phyloP scores from a whole-genome alignment of 2,113 vertebrate genomes.

The Periophthalmodon schlosseri region DNA sequence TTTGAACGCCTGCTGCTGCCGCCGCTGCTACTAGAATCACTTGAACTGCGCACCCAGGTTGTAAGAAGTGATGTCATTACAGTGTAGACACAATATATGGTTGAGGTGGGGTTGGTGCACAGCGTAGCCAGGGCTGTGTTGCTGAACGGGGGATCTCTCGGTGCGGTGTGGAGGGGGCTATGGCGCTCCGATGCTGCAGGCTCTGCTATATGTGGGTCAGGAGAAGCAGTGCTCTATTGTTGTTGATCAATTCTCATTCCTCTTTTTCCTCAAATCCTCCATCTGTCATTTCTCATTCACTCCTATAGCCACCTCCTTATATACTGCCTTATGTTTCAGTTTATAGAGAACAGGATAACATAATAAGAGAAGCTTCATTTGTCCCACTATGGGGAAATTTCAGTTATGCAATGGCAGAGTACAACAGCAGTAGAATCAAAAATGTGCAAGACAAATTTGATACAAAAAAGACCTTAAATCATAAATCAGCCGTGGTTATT shows the following conservation, averaged over 20 bases:
- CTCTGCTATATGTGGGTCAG: slow-evolving; percentile 79
- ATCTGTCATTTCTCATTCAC: slow-evolving; percentile 11
- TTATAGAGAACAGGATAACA: slow-evolving; percentile 2
- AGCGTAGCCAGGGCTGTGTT: slow-evolving; percentile 50
- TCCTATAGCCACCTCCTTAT: slow-evolving; percentile 22
- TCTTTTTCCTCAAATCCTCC: slow-evolving; percentile 39
- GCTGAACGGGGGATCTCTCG: slow-evolving; percentile 50
- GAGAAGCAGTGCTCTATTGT: slow-evolving; percentile 65
- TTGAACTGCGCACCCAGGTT: slow-evolving; percentile 26
- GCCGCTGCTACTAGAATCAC: slow-evolving; percentile 24
- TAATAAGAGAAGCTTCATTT: neutral
- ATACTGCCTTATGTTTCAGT: slow-evolving; percentile 32
- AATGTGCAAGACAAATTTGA: neutral
- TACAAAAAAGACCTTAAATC: neutral
- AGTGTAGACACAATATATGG: slow-evolving; percentile 62
- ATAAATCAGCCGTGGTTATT: neutral
- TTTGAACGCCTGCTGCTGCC: slow-evolving; percentile 40
- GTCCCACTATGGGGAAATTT: neutral
- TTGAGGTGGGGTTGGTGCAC: slow-evolving; percentile 66
- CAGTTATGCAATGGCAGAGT: neutral
- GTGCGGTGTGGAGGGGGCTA: slow-evolving; percentile 57
- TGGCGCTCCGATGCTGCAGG: slow-evolving; percentile 72
- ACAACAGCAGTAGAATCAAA: neutral
- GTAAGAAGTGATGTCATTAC: slow-evolving; percentile 67
- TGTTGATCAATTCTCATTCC: slow-evolving; percentile 33